These are phyloP conservation scores for Listronotus oregonensis DNA, from an alignment of 1,140 invertebrate species.

Conservation along the genomic window DNA sequence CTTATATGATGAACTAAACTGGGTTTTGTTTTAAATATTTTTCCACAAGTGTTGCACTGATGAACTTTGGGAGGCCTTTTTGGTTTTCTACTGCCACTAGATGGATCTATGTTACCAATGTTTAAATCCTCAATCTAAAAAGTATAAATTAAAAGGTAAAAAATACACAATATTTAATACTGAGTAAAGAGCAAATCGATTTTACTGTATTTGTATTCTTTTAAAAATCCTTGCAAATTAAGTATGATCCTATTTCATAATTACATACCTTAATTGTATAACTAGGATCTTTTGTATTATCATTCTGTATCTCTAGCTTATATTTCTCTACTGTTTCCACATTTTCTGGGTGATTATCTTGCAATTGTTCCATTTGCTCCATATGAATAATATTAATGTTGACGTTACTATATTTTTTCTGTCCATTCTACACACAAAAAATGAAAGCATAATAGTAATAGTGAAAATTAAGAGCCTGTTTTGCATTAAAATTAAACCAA, in stretches of 20 bases:
- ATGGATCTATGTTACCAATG: slow-evolving; percentile 17
- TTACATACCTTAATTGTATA: slow-evolving; percentile 1
- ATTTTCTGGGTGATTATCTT: not conserved
- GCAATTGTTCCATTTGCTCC: not conserved
- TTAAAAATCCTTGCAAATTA: not conserved
- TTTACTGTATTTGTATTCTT: not conserved
- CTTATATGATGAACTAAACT: slow-evolving; percentile 53
- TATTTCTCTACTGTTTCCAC: not conserved
- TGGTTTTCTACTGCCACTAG: slow-evolving; percentile 9
- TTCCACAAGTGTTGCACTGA: slow-evolving; percentile 52
- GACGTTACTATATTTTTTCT: not conserved
- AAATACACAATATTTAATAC: too few relatives aligned
- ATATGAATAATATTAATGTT: not conserved
- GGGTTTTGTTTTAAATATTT: slow-evolving; percentile 52
- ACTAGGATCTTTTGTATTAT: not conserved
- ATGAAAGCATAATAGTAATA: not conserved
- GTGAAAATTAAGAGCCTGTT: too few relatives aligned
- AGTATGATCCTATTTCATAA: not conserved
- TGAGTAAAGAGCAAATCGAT: too few relatives aligned
- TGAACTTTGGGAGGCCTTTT: slow-evolving; percentile 47
- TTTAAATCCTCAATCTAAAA: slow-evolving; percentile 40
- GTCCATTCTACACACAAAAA: not conserved
- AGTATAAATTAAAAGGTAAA: not conserved
- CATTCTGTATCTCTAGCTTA: not conserved
- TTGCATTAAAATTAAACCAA: too few relatives aligned